phyloP scores from a whole-genome alignment of 92 coral and sea anemone species.

The Desmophyllum pertusum region DNA sequence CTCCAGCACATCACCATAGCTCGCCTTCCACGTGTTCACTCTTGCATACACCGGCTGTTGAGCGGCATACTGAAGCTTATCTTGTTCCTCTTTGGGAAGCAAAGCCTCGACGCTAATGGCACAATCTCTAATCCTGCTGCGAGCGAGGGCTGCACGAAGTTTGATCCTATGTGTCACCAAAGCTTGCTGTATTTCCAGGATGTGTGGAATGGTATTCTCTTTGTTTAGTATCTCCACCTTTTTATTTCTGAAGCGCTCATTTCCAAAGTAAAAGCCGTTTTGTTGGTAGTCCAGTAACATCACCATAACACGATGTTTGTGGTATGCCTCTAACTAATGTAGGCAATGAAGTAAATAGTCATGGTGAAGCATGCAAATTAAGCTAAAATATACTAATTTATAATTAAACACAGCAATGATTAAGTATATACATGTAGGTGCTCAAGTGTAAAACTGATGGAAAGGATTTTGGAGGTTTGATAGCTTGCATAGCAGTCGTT shows the following conservation, averaged over 20 bases:
- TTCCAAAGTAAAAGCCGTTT: slow-evolving; percentile 96
- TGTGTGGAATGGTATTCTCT: slow-evolving; percentile 76
- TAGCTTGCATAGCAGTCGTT: too few relatives aligned
- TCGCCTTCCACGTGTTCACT: slow-evolving; percentile 78
- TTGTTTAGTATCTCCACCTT: slow-evolving; percentile 51
- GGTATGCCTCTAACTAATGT: slow-evolving; percentile 84
- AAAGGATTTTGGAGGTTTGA: too few relatives aligned
- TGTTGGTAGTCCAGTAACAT: slow-evolving; percentile 95
- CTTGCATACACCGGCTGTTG: slow-evolving; percentile 91
- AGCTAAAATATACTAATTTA: background rate
- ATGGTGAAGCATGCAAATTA: background rate
- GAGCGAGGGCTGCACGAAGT: slow-evolving; percentile 93
- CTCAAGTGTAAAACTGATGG: too few relatives aligned
- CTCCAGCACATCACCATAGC: slow-evolving; percentile 62
- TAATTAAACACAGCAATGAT: background rate
- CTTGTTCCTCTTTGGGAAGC: slow-evolving; percentile 96
- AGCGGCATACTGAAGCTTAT: slow-evolving; percentile 84
- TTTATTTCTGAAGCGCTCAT: slow-evolving; percentile 58
- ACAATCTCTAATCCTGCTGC: slow-evolving; percentile 91
- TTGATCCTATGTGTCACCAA: slow-evolving; percentile 78
- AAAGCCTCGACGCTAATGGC: slow-evolving; percentile 98
- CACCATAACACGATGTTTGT: slow-evolving; percentile 92
- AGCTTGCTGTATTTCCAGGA: slow-evolving; percentile 88
- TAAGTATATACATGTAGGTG: too few relatives aligned
- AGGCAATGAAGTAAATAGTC: background rate